Percentiles rank a stretch among this genome's conserved stretches.
Evolutionary conservation across 2,113 vertebrate species (phyloP).

Genomic region (Solea senegalensis): DNA sequence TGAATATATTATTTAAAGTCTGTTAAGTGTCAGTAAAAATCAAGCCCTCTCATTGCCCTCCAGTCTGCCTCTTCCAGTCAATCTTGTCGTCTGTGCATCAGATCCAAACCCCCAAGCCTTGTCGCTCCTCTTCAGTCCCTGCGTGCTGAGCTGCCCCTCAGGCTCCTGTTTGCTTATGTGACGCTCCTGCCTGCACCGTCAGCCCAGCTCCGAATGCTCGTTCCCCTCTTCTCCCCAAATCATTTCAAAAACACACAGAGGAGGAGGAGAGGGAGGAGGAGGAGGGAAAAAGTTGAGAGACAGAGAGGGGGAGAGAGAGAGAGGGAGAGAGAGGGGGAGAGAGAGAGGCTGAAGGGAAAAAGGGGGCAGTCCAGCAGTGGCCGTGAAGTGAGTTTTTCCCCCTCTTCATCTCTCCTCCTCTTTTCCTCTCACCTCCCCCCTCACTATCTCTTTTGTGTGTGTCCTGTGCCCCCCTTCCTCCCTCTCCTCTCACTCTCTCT

Average conservation of each 20-base stretch:
- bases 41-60: conserved; percentile 27
- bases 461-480: conserved; percentile 12
- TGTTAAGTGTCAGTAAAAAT: conserved; percentile 18
- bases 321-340: conserved; percentile 67
- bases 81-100: conserved; percentile 49
- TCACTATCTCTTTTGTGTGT: conserved; percentile 49
- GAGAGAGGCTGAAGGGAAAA: conserved; percentile 72
- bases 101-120: conserved; percentile 45
- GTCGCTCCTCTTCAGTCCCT: conserved; percentile 49
- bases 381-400: conserved; percentile 72
- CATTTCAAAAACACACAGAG: conserved; percentile 73
- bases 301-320: conserved; percentile 65
- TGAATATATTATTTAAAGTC: conserved; percentile 11
- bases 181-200: conserved; percentile 77
- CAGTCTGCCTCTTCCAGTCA: conserved; percentile 38
- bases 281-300: conserved; percentile 67
- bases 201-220: conserved; percentile 74
- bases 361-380: conserved; percentile 65
- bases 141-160: conserved; percentile 41
- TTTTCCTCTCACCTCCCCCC: conserved; percentile 57
- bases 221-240: conserved; percentile 77
- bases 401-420: conserved; percentile 69
- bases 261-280: conserved; percentile 51
- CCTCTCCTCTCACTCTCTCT: conserved; percentile 28
- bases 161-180: conserved; percentile 58